Evolutionary conservation across 2,113 vertebrate genomes (phyloP).

Genomic region (Platycercus adscitus): DNA sequence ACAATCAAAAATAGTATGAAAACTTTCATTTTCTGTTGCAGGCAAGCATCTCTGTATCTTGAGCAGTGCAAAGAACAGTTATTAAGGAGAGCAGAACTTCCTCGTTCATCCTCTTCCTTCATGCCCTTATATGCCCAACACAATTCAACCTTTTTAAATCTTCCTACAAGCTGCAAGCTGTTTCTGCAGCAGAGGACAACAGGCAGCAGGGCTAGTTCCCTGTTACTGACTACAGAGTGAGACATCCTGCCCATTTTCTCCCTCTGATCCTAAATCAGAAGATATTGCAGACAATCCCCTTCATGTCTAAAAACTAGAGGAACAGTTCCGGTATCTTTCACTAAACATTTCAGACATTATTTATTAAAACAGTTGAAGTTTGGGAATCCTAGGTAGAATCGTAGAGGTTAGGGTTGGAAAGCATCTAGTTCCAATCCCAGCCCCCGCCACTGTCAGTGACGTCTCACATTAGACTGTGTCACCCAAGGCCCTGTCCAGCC

Average conservation of each 20-base stretch:
- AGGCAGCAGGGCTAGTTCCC: accelerated
- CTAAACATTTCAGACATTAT: not conserved
- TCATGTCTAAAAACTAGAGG: not conserved
- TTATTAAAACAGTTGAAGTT: not conserved
- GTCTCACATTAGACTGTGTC: not conserved
- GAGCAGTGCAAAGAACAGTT: not conserved
- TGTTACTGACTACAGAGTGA: not conserved
- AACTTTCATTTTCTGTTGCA: not conserved
- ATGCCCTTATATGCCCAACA: accelerated
- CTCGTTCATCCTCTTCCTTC: not conserved
- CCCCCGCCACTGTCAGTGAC: not conserved
- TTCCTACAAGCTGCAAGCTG: accelerated
- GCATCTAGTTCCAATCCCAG: not conserved
- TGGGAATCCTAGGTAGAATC: not conserved
- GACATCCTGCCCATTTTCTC: not conserved
- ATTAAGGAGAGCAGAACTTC: not conserved
- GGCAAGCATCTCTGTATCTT: not conserved
- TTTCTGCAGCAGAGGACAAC: not conserved
- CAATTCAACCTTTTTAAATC: not conserved
- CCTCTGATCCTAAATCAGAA: not conserved
- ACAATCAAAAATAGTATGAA: not conserved
- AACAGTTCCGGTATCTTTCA: not conserved
- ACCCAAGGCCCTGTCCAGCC: not conserved
- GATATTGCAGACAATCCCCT: accelerated
- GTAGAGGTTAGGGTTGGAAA: not conserved